Evolutionary conservation across 2,113 vertebrate genomes (phyloP).

Genomic region (Cololabis saira): DNA sequence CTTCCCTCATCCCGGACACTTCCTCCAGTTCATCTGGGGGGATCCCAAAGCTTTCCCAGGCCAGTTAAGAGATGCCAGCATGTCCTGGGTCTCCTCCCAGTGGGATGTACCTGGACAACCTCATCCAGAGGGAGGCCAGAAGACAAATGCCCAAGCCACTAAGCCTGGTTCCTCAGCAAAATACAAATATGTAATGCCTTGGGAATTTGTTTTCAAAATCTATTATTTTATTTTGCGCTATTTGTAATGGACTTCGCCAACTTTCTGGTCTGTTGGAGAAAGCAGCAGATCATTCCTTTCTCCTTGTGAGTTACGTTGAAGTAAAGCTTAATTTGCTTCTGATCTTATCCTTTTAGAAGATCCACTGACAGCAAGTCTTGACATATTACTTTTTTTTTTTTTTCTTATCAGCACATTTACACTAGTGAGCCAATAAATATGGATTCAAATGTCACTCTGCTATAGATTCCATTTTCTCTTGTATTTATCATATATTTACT

Average conservation of each 20-base stretch:
- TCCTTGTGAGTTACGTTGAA: slow-evolving; percentile 18
- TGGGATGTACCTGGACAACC: too few relatives aligned
- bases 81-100: too few relatives aligned
- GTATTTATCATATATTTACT: slow-evolving; percentile 46
- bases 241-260: neutral
- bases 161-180: too few relatives aligned
- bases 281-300: slow-evolving; percentile 1
- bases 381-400: slow-evolving; percentile 33
- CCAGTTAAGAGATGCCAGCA: too few relatives aligned
- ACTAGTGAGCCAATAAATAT: slow-evolving; percentile 46
- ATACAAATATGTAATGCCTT: too few relatives aligned
- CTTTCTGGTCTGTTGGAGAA: slow-evolving; percentile 7
- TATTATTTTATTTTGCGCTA: too few relatives aligned
- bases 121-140: too few relatives aligned
- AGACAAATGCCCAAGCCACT: too few relatives aligned
- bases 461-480: slow-evolving; percentile 37
- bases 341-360: slow-evolving; percentile 35
- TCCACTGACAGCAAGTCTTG: slow-evolving; percentile 27
- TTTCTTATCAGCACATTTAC: slow-evolving; percentile 39
- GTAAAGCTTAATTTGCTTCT: slow-evolving; percentile 15
- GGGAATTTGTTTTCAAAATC: too few relatives aligned
- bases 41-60: too few relatives aligned
- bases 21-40: too few relatives aligned
- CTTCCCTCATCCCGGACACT: too few relatives aligned
- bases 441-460: slow-evolving; percentile 39